phyloP scores from a whole-genome alignment of 2,113 vertebrate genomes.

The Coturnix japonica region DNA sequence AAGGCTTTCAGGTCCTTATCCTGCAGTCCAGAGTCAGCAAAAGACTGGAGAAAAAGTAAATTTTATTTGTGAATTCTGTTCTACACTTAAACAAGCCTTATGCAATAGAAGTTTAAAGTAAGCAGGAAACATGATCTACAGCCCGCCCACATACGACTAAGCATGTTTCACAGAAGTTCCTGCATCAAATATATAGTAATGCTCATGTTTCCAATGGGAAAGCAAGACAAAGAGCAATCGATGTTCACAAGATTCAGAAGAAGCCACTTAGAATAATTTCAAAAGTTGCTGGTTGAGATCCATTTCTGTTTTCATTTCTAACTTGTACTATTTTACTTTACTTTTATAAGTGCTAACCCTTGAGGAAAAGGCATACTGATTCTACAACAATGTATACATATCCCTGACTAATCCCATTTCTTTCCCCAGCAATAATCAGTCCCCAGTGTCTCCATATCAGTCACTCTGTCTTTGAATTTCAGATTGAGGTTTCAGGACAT shows the following conservation, averaged over 20 bases:
- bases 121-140: not conserved
- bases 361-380: not conserved
- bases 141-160: not conserved
- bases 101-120: not conserved
- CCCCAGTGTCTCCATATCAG: not conserved
- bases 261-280: not conserved
- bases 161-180: not conserved
- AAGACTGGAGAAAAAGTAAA: not conserved
- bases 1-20: not conserved
- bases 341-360: not conserved
- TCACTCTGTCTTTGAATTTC: not conserved
- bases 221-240: not conserved
- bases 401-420: not conserved
- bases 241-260: not conserved
- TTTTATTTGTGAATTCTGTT: not conserved
- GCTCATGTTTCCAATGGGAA: not conserved
- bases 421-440: not conserved
- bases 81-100: not conserved
- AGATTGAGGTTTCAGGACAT: conserved; percentile 3
- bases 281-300: not conserved
- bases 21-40: not conserved
- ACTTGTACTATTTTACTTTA: not conserved
- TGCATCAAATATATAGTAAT: not conserved
- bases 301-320: not conserved
- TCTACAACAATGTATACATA: not conserved